Percentiles rank a stretch among this genome's conserved stretches.
Conservation (phyloP, 1,140 invertebrate genomes). For the Trichonephila inaurata region DNA sequence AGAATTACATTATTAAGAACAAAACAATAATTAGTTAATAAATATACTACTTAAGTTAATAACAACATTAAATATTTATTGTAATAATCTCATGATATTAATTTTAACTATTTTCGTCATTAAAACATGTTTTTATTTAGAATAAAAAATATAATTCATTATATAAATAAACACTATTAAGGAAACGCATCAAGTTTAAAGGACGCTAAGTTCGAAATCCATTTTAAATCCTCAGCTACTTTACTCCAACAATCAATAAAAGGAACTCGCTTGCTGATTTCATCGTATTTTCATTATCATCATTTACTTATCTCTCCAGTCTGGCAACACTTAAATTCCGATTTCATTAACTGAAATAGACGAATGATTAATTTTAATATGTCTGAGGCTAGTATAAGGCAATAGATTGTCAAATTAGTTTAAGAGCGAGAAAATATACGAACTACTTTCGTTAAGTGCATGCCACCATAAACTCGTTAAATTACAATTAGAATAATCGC, state of each 20-base stretch:
- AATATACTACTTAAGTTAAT: no score
- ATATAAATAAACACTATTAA: no score
- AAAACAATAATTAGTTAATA: no score
- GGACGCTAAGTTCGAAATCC: neutral
- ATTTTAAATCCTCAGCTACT: neutral
- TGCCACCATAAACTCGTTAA: neutral
- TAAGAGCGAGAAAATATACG: constrained; percentile 9
- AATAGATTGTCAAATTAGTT: constrained; percentile 36
- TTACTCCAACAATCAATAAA: neutral
- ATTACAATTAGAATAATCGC: constrained; percentile 16
- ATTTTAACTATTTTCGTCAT: no score
- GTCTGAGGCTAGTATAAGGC: neutral
- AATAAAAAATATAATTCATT: no score
- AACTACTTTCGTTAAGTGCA: neutral
- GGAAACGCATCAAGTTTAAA: no score
- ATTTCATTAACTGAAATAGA: constrained; percentile 22
- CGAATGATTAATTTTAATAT: constrained; percentile 17
- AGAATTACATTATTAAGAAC: no score
- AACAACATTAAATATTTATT: no score
- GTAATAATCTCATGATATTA: no score
- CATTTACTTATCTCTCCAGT: neutral
- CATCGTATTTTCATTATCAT: neutral
- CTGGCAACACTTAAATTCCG: neutral
- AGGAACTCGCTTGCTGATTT: neutral
- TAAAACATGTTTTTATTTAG: no score